phyloP scores from a whole-genome alignment of 1,140 invertebrate genomes.

The Tenebrio molitor region DNA sequence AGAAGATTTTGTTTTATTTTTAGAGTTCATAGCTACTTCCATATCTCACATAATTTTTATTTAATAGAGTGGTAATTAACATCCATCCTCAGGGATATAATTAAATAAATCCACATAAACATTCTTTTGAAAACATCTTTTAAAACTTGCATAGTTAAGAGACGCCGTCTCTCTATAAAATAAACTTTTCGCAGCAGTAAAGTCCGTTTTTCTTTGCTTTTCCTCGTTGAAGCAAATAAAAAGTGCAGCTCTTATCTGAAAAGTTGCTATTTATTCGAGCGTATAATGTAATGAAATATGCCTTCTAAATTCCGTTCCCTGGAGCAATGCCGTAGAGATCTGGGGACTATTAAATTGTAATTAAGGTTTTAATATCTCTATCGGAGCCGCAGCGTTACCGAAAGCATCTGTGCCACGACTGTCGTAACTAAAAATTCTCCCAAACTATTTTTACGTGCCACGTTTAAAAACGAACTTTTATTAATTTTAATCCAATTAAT shows the following conservation, averaged over 20 bases:
- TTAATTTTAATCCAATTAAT: constrained; percentile 6
- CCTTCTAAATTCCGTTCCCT: constrained; percentile 31
- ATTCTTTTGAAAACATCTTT: constrained; percentile 20
- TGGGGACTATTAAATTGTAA: constrained; percentile 50
- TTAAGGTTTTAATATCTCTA: constrained; percentile 51
- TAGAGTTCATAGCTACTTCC: too few species aligned
- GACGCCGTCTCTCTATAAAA: constrained; percentile 37
- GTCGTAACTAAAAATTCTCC: neutral
- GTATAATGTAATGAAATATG: constrained; percentile 43
- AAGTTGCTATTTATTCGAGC: constrained; percentile 47
- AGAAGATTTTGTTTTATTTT: too few species aligned
- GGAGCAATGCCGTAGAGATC: constrained; percentile 39
- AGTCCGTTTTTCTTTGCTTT: constrained; percentile 24
- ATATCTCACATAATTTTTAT: too few species aligned
- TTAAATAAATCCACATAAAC: constrained; percentile 33
- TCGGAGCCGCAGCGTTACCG: constrained; percentile 30
- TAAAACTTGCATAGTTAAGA: constrained; percentile 35
- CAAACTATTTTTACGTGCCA: constrained; percentile 5
- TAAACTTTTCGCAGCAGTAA: constrained; percentile 37
- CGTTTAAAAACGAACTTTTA: neutral
- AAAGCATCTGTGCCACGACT: constrained; percentile 17
- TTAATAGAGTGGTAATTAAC: neutral
- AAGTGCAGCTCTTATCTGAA: constrained; percentile 40
- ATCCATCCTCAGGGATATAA: constrained; percentile 8
- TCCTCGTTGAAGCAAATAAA: constrained; percentile 28